Evolutionary conservation across 2,113 vertebrate species (phyloP).

Genomic region (Petrocephalus zakoni): DNA sequence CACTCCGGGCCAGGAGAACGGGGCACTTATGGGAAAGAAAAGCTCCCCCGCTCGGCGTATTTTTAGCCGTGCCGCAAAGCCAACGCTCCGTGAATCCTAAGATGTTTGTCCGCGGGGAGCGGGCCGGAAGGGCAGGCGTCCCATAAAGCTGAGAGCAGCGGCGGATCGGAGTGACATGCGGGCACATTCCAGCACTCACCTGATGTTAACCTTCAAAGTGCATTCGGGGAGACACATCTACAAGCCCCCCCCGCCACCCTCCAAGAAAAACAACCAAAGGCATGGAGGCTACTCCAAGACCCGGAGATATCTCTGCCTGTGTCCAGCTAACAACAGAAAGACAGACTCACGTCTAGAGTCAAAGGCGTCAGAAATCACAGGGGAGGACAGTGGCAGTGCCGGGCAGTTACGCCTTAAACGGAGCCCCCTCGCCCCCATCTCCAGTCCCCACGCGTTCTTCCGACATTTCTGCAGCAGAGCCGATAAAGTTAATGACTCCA

Average conservation of each 20-base stretch:
- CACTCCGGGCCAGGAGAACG: background rate
- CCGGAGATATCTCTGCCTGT: background rate
- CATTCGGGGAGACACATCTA: background rate
- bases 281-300: background rate
- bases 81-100: background rate
- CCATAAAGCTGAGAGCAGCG: background rate
- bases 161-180: background rate
- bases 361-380: background rate
- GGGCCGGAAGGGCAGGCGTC: background rate
- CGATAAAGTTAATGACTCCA: background rate
- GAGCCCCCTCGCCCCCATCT: background rate
- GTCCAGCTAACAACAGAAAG: background rate
- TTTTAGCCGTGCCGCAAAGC: background rate
- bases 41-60: background rate
- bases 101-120: background rate
- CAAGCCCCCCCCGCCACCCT: background rate
- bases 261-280: background rate
- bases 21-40: conserved; percentile 7
- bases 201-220: background rate
- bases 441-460: background rate
- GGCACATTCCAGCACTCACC: background rate
- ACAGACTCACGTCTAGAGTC: background rate
- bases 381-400: background rate
- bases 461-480: background rate
- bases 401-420: background rate